phyloP scores from a whole-genome alignment of 2,113 vertebrate genomes.

The Trogon surrucura region DNA sequence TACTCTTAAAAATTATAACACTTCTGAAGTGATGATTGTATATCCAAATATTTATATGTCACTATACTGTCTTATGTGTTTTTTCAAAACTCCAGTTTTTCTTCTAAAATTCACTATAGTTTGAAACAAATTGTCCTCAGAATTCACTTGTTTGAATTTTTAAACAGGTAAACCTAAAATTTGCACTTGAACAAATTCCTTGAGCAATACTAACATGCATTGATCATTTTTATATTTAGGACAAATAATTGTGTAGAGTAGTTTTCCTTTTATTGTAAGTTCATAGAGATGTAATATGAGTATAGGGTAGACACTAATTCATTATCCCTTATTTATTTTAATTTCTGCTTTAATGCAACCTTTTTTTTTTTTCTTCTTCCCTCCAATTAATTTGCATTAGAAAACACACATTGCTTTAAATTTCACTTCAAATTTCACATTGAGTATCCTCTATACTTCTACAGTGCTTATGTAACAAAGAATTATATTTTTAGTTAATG shows the following conservation, averaged over 20 bases:
- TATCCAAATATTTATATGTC: neutral
- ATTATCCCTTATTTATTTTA: neutral
- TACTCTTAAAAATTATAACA: neutral
- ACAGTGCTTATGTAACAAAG: neutral
- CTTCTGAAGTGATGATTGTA: neutral
- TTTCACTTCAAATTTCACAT: neutral
- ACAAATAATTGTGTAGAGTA: neutral
- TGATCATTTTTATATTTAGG: neutral
- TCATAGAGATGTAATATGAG: neutral
- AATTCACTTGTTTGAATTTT: neutral
- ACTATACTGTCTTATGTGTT: neutral
- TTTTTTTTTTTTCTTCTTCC: neutral
- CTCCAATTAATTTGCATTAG: neutral
- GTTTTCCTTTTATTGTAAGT: neutral
- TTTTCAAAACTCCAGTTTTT: neutral
- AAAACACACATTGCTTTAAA: neutral
- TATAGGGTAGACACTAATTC: neutral
- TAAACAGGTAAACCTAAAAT: neutral
- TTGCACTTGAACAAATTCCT: neutral
- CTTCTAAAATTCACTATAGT: neutral
- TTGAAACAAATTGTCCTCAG: neutral
- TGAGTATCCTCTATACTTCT: neutral
- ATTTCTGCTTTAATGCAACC: neutral
- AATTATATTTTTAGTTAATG: neutral
- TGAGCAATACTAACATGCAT: neutral